Conservation (phyloP, 2,888 invertebrate genomes). For the Sinodicranocentrus sp. region DNA sequence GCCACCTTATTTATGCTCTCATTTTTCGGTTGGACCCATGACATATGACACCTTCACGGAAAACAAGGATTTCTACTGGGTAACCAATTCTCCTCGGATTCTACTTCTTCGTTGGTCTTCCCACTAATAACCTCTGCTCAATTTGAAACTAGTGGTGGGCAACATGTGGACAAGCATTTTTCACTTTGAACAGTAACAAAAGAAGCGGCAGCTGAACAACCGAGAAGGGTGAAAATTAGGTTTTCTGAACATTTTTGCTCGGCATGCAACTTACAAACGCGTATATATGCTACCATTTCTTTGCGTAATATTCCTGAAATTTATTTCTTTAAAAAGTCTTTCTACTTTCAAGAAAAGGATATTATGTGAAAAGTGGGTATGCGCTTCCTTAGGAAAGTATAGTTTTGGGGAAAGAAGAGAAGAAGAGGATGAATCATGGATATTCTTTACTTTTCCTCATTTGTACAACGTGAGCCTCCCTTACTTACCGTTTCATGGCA, state of each 20-base stretch:
- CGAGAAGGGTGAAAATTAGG: constrained; percentile 1
- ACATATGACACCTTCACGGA: constrained; percentile 39
- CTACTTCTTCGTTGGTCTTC: neutral
- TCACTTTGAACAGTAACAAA: constrained; percentile 44
- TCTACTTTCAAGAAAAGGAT: neutral
- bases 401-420: no score
- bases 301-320: constrained; percentile 1
- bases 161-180: constrained; percentile 54
- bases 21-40: constrained; percentile 34
- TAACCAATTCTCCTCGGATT: neutral
- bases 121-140: constrained; percentile 7
- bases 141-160: constrained; percentile 27
- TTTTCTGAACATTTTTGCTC: constrained; percentile 28
- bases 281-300: neutral
- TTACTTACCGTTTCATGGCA: constrained; percentile 14
- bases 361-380: no score
- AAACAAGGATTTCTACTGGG: constrained; percentile 4
- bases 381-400: no score
- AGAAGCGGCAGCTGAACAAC: constrained; percentile 13
- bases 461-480: constrained; percentile 13
- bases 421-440: constrained; percentile 25
- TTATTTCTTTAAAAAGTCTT: constrained; percentile 20
- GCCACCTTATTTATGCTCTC: constrained; percentile 62
- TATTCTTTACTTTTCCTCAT: neutral
- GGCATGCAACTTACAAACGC: constrained; percentile 26